Evolutionary conservation across 92 coral and sea anemone genomes (phyloP), one percentile per base, ranked within the genome.

Genomic region (Bergia sp.): DNA sequence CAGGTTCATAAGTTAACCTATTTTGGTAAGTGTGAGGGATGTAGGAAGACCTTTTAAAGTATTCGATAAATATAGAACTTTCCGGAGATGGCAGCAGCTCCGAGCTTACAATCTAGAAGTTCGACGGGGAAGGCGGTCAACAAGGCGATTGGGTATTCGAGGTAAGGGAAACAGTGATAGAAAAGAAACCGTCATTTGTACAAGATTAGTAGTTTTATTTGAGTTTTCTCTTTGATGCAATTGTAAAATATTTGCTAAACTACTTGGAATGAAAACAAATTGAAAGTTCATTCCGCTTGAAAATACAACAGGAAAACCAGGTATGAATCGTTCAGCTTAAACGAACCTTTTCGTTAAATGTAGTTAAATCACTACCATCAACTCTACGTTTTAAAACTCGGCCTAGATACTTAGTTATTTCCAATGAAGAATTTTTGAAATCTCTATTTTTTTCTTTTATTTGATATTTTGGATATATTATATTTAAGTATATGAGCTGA

Each of bases 251-350:
- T 80, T 37, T 21, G n/a, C 47, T 37, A 37, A 10, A 10, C 71
- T 53, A 10, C 43, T 50, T 50, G 84, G 44, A 38, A 47, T 45
- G 42, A 79, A 47, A 47, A 57, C 40, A 55, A 38, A 38, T 61
- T 61, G 69, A 21, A 37, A 80, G 72, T 53, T 55, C 37, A 57
- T 53, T 80, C 72, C 45, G 47, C 42, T 50, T 79, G 42, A 11
- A 79, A 79, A 23, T 15, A 39, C 61, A 57, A 80, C 71, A 80
- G 13, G 85, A 78, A 80, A 37, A 80, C 5, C 23, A 37, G 85
- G 15, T 55, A 80, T 29, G 71, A 73, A 2, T 80, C 21, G 7
- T 80, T 80, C 71, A 37, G 7, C n/a, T 11, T 29, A 23, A 53
- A 53, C 58, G 13, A 53, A 53, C 58, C 58, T 53, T 53, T 53